Evolutionary conservation across 2,113 vertebrate species (phyloP).

Genomic region (Apeltes quadracus): DNA sequence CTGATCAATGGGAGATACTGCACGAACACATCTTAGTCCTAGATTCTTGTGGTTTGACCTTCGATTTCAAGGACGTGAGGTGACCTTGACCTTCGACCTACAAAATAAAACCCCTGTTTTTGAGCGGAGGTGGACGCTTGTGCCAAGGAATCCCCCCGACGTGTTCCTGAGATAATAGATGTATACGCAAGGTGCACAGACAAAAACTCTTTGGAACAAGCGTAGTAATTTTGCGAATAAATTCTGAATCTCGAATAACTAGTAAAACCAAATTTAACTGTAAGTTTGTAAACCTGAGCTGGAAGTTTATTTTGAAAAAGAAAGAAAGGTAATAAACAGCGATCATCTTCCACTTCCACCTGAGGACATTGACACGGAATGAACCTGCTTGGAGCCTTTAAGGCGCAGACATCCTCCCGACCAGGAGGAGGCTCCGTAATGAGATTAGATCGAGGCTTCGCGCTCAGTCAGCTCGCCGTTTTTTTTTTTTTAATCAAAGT

Average conservation of each 20-base stretch:
- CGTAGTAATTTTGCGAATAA: not conserved
- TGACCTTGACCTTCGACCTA: not conserved
- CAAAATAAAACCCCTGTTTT: no score
- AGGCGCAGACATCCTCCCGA: not conserved
- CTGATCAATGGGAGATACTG: not conserved
- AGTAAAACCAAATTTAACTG: not conserved
- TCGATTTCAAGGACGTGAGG: no score
- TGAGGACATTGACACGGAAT: not conserved
- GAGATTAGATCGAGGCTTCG: constrained; percentile 13
- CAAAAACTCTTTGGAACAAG: not conserved
- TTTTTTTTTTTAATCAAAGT: constrained; percentile 9
- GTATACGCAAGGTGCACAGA: no score
- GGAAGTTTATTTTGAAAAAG: no score
- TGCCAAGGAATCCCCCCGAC: not conserved
- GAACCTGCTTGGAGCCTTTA: not conserved
- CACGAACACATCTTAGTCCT: not conserved
- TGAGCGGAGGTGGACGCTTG: not conserved
- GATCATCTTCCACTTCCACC: not conserved
- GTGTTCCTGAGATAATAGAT: not conserved
- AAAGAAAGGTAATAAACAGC: no score
- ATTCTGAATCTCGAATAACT: not conserved
- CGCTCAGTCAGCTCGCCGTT: not conserved
- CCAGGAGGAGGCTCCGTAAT: constrained; percentile 5
- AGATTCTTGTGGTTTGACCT: no score
- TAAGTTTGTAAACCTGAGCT: no score